Conservation (phyloP, 1,140 invertebrate species). For the Trichonephila clavata region DNA sequence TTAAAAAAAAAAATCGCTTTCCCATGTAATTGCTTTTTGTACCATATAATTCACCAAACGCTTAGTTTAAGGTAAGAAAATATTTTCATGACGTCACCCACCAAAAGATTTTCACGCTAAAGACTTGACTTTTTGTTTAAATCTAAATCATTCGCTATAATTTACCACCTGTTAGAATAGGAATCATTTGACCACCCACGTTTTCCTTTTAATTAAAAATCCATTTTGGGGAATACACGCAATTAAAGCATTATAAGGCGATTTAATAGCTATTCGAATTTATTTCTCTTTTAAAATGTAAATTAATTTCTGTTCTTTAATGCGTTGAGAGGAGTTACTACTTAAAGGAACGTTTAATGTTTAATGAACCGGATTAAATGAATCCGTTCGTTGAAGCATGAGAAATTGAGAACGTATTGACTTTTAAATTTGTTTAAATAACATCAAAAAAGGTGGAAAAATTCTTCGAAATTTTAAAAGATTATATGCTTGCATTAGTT, state of each 20-base stretch:
- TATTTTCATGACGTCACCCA: neutral
- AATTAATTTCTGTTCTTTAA: neutral
- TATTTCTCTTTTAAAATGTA: neutral
- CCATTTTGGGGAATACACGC: neutral
- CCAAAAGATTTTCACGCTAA: neutral
- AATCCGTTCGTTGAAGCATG: neutral
- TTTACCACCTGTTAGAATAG: neutral
- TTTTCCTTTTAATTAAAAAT: neutral
- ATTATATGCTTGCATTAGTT: too few relatives aligned
- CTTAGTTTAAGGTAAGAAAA: too few relatives aligned
- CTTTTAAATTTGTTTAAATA: too few relatives aligned
- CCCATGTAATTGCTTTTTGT: neutral
- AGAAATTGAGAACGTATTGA: neutral
- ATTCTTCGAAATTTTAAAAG: neutral
- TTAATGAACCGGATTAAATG: slow-evolving; percentile 11
- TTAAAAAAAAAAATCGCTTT: too few relatives aligned
- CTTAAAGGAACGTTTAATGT: neutral
- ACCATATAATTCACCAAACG: neutral
- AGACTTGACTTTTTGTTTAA: neutral
- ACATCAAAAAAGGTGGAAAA: neutral
- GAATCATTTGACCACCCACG: neutral
- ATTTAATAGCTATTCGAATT: slow-evolving; percentile 20
- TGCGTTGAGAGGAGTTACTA: neutral
- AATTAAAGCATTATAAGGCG: neutral
- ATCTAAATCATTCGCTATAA: neutral